These are phyloP conservation scores for Lordiphosa mommai DNA, from an alignment of 1,140 invertebrate species.

Conservation along the genomic window DNA sequence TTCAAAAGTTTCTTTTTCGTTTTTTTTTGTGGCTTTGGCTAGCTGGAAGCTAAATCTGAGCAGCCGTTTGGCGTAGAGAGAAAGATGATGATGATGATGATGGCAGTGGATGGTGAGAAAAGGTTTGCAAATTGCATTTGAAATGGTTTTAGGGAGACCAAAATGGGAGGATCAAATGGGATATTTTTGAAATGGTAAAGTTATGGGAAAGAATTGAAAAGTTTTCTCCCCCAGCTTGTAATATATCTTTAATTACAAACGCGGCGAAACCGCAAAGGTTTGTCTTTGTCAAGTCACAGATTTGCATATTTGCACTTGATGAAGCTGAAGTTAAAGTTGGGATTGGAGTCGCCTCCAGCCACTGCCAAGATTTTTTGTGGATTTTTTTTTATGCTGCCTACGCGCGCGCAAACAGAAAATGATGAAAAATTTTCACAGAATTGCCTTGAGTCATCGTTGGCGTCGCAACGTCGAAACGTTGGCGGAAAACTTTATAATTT, in stretches of 20 bases:
- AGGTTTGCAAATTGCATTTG: conserved; percentile 53
- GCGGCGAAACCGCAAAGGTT: conserved; percentile 34
- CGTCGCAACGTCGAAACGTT: conserved; percentile 43
- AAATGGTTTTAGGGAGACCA: conserved; percentile 15
- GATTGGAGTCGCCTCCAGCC: conserved; percentile 34
- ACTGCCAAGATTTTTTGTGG: conserved; percentile 36
- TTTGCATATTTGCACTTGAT: conserved; percentile 77
- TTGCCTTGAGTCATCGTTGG: conserved; percentile 72
- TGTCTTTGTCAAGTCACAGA: conserved; percentile 45
- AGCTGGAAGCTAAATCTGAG: conserved; percentile 48
- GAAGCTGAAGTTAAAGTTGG: conserved; percentile 40
- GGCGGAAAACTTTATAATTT: conserved; percentile 64
- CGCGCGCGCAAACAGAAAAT: conserved; percentile 51
- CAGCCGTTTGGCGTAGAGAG: conserved; percentile 24
- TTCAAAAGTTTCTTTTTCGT: conserved; percentile 30
- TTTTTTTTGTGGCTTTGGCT: conserved; percentile 25
- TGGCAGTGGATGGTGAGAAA: conserved; percentile 28
- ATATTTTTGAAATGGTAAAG: not conserved
- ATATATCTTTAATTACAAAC: conserved; percentile 46
- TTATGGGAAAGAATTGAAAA: not conserved
- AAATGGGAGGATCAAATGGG: not conserved
- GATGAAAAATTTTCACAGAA: conserved; percentile 65
- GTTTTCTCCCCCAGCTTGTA: conserved; percentile 3
- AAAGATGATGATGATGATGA: conserved; percentile 13
- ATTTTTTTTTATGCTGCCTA: conserved; percentile 51